Evolutionary conservation across 2,797 vertebrate species (phyloP).

Genomic region (Oreochromis mossambicus): DNA sequence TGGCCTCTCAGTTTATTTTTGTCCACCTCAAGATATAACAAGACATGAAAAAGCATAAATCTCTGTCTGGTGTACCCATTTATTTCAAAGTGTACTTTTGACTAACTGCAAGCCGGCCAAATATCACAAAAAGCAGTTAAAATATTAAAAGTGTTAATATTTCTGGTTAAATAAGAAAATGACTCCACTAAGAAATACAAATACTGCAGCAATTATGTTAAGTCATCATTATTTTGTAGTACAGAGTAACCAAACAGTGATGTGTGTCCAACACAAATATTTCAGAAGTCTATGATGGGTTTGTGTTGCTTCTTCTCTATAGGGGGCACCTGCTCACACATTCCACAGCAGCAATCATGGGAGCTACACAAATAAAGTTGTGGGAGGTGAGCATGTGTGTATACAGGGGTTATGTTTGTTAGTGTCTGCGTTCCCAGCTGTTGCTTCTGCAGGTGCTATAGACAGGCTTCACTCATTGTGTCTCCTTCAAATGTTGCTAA

Average conservation of each 20-base stretch:
- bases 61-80: neutral
- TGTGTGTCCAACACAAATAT: neutral
- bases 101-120: neutral
- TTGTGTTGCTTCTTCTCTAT: slow-evolving; percentile 18
- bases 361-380: slow-evolving; percentile 54
- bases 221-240: neutral
- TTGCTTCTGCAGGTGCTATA: slow-evolving; percentile 53
- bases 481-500: slow-evolving; percentile 25
- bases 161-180: neutral
- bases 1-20: neutral
- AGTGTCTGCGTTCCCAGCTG: slow-evolving; percentile 62
- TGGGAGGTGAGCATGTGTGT: slow-evolving; percentile 32
- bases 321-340: slow-evolving; percentile 60
- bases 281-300: neutral
- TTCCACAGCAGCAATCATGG: slow-evolving; percentile 39
- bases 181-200: neutral
- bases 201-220: neutral
- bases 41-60: neutral
- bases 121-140: neutral
- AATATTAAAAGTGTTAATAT: neutral
- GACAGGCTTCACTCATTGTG: slow-evolving; percentile 11
- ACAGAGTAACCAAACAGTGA: neutral
- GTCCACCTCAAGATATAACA: neutral
- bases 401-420: slow-evolving; percentile 24
- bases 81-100: neutral